Evolutionary conservation across 2,113 vertebrate genomes (phyloP).

Genomic region (Macrotus californicus): DNA sequence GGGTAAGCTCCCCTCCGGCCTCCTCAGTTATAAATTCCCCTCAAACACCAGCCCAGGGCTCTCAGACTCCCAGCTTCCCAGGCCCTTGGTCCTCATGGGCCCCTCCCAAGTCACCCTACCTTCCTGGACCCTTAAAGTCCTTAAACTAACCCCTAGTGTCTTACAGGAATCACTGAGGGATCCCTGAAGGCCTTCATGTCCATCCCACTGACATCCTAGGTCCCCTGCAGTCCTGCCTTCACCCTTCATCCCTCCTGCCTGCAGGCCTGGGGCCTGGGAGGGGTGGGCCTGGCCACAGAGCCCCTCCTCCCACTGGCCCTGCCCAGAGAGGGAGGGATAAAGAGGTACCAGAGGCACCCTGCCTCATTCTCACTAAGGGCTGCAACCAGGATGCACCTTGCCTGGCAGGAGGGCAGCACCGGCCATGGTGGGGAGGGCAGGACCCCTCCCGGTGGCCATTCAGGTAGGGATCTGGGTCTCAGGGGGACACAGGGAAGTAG

Average conservation of each 20-base stretch:
- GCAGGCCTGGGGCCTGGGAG: neutral
- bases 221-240: fast-evolving
- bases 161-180: neutral
- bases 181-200: neutral
- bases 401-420: fast-evolving
- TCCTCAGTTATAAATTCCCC: neutral
- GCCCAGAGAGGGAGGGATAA: neutral
- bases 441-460: neutral
- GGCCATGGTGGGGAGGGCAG: neutral
- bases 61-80: neutral
- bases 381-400: neutral
- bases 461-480: neutral
- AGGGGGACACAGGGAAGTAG: neutral
- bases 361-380: neutral
- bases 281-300: neutral
- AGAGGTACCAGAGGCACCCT: neutral
- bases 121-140: neutral
- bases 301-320: conserved; percentile 5
- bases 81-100: neutral
- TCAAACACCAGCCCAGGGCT: neutral
- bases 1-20: neutral
- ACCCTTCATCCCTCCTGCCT: too few species aligned
- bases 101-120: neutral
- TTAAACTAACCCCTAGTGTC: neutral
- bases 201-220: neutral